Percentiles rank a stretch among this genome's conserved stretches.
These are phyloP conservation scores for Epinotia ramella DNA, from an alignment of 2,888 invertebrate genomes.

Conservation along the genomic window DNA sequence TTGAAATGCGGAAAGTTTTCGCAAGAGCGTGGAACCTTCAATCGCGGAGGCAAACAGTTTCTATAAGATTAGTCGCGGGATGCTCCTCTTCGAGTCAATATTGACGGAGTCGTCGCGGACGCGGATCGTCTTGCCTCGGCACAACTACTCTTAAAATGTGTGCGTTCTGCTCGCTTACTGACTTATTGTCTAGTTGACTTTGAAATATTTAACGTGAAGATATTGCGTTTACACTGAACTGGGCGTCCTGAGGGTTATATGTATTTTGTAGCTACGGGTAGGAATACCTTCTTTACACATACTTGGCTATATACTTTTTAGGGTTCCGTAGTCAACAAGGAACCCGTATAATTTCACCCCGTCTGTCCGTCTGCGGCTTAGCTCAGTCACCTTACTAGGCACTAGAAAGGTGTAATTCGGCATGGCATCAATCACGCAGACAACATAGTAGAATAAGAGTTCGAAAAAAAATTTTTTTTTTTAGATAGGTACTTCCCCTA, in stretches of 20 bases:
- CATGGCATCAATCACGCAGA: no score
- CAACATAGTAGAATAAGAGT: no score
- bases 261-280: no score
- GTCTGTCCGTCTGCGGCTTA: no score
- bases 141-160: slow-evolving; percentile 52
- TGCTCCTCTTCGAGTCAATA: slow-evolving; percentile 76
- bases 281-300: no score
- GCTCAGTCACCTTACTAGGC: no score
- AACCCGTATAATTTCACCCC: no score
- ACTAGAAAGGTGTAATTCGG: no score
- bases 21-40: slow-evolving; percentile 74
- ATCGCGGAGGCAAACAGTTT: slow-evolving; percentile 80
- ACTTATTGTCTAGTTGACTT: slow-evolving; percentile 64
- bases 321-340: no score
- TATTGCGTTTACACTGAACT: slow-evolving; percentile 58
- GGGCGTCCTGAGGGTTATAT: slow-evolving; percentile 8
- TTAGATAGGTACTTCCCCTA: no score
- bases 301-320: no score
- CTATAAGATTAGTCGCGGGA: slow-evolving; percentile 81
- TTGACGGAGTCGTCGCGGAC: slow-evolving; percentile 62
- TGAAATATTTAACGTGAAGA: slow-evolving; percentile 62
- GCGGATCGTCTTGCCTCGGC: slow-evolving; percentile 48
- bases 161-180: slow-evolving; percentile 54
- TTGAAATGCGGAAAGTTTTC: slow-evolving; percentile 78
- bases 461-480: no score